Percentiles rank a stretch among this genome's conserved stretches.
These are phyloP conservation scores for Stenotaenia linearis DNA, from an alignment of 2,888 invertebrate genomes.

Conservation along the genomic window DNA sequence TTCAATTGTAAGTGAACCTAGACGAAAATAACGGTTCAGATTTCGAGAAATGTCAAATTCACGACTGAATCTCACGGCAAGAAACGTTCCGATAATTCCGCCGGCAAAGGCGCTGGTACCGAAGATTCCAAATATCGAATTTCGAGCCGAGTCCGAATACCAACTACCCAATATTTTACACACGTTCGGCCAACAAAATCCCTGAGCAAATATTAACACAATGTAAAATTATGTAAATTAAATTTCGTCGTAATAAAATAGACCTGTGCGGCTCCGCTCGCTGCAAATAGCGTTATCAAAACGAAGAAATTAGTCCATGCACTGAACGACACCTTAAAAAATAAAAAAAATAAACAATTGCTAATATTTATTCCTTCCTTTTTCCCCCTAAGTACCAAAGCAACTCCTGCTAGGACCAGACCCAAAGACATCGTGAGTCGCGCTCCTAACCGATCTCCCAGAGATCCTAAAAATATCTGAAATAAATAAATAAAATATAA, in stretches of 20 bases:
- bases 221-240: background rate
- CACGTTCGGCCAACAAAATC: constrained; percentile 51
- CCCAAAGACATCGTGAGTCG: constrained; percentile 47
- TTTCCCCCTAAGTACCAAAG: no score
- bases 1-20: constrained; percentile 46
- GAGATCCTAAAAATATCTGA: constrained; percentile 48
- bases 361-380: no score
- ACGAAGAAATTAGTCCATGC: constrained; percentile 45
- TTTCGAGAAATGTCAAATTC: background rate
- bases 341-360: background rate
- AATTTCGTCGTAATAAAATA: background rate
- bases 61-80: constrained; percentile 44
- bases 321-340: constrained; percentile 46
- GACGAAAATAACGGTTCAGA: background rate
- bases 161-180: constrained; percentile 49
- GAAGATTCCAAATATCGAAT: constrained; percentile 50
- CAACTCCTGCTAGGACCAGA: constrained; percentile 46
- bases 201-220: constrained; percentile 41
- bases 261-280: constrained; percentile 49
- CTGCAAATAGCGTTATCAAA: constrained; percentile 46
- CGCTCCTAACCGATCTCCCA: constrained; percentile 49
- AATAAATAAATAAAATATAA: constrained; percentile 36
- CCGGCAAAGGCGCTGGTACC: constrained; percentile 51
- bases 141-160: constrained; percentile 48
- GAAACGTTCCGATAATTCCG: constrained; percentile 48